Percentiles rank a stretch among this genome's conserved stretches.
These are phyloP conservation scores for Saturnia japonica DNA, from an alignment of 2,888 invertebrate species.

Conservation along the genomic window DNA sequence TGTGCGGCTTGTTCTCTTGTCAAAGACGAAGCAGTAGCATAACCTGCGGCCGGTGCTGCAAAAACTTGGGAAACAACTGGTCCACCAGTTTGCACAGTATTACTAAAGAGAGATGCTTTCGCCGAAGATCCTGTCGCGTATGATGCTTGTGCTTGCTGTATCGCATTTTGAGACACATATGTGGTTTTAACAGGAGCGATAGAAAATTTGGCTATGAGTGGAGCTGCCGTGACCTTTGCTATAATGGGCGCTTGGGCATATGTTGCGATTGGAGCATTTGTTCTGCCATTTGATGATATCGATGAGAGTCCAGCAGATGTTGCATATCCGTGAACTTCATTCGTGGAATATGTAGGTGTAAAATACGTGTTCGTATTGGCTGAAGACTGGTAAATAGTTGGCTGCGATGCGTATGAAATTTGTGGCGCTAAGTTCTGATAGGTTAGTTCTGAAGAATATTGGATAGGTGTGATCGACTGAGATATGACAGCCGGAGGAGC, in stretches of 20 bases:
- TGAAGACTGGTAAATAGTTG: slow-evolving; percentile 48
- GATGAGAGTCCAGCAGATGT: slow-evolving; percentile 79
- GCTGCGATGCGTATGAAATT: slow-evolving; percentile 59
- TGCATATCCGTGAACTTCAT: slow-evolving; percentile 79
- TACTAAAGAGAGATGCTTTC: slow-evolving; percentile 67
- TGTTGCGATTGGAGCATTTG: slow-evolving; percentile 66
- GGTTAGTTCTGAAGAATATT: slow-evolving; percentile 45
- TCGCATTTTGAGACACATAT: slow-evolving; percentile 60
- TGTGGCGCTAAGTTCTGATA: slow-evolving; percentile 56
- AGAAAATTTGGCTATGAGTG: slow-evolving; percentile 67
- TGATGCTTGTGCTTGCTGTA: slow-evolving; percentile 56
- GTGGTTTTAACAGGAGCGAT: slow-evolving; percentile 59
- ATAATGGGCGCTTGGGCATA: slow-evolving; percentile 80
- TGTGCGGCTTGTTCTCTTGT: slow-evolving; percentile 51
- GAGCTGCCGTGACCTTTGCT: slow-evolving; percentile 74
- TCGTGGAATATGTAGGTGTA: slow-evolving; percentile 48
- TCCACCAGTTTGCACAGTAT: slow-evolving; percentile 57
- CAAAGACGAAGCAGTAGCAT: slow-evolving; percentile 59
- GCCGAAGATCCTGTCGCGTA: slow-evolving; percentile 59
- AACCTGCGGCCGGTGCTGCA: slow-evolving; percentile 63
- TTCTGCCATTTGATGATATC: slow-evolving; percentile 51
- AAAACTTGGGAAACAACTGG: slow-evolving; percentile 75
- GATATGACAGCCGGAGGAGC: slow-evolving; percentile 41
- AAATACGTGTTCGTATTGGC: slow-evolving; percentile 40
- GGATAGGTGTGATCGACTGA: slow-evolving; percentile 36